Conservation (phyloP, 92 coral and sea anemone genomes). For the Epizoanthus ramosus region DNA sequence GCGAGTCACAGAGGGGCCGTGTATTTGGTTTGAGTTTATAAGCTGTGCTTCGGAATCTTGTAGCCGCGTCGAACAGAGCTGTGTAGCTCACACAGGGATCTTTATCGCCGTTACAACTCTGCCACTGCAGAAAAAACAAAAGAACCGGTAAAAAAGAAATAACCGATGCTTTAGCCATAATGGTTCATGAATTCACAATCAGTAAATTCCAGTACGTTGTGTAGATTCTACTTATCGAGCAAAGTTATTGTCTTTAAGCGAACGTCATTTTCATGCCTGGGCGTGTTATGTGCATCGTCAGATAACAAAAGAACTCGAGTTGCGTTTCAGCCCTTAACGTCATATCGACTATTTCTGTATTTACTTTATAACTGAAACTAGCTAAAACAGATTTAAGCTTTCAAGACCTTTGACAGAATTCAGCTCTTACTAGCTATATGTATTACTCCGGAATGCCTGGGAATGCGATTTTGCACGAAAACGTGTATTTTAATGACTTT, state of each 20-base stretch:
- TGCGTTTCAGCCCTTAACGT: background rate
- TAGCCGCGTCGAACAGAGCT: background rate
- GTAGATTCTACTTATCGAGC: too few species aligned
- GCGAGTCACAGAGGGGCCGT: slow-evolving; percentile 2
- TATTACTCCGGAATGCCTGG: too few species aligned
- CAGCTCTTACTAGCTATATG: too few species aligned
- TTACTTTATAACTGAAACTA: background rate
- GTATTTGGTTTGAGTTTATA: background rate
- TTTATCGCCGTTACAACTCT: background rate
- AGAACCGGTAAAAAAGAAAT: background rate
- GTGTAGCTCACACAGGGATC: slow-evolving; percentile 7
- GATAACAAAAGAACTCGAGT: background rate
- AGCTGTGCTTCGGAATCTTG: slow-evolving; percentile 19
- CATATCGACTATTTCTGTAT: background rate
- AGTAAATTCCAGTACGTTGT: background rate
- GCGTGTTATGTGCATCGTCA: background rate
- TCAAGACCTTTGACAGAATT: too few species aligned
- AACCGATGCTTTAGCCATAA: slow-evolving; percentile 6
- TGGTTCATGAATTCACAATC: background rate
- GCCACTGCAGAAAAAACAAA: background rate
- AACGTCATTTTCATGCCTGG: background rate
- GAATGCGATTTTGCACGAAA: too few species aligned
- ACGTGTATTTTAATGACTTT: too few species aligned
- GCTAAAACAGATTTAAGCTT: background rate
- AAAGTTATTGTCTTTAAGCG: background rate